These are phyloP conservation scores for Anastatus disparis DNA, from an alignment of 1,140 invertebrate genomes.

Conservation along the genomic window DNA sequence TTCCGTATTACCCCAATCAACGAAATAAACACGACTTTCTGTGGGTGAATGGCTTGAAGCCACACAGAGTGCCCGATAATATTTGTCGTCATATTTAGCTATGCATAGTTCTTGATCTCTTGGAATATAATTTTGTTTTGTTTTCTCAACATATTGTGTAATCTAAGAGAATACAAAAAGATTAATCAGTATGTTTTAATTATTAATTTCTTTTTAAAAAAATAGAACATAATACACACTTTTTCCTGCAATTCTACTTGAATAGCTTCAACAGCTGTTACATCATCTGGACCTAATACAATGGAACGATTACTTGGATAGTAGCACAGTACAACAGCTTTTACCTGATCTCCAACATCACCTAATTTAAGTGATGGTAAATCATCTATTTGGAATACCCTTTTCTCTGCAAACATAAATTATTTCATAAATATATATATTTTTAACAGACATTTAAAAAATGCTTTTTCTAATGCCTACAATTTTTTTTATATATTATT, in stretches of 20 bases:
- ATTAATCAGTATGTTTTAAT: no score
- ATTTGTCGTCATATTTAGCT: conserved; percentile 47
- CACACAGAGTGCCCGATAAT: conserved; percentile 55
- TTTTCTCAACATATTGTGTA: conserved; percentile 45
- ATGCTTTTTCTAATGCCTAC: conserved; percentile 22
- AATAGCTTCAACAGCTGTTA: conserved; percentile 1
- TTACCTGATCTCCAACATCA: conserved; percentile 46
- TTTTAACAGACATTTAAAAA: no score
- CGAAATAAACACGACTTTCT: conserved; percentile 48
- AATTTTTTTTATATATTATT: background rate
- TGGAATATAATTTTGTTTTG: conserved; percentile 56
- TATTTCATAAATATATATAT: no score
- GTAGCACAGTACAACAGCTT: conserved; percentile 34
- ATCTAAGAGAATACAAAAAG: conserved; percentile 46
- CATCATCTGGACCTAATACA: conserved; percentile 29
- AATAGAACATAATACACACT: conserved; percentile 30
- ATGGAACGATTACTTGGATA: background rate
- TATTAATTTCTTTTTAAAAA: background rate
- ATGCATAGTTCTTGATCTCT: conserved; percentile 57
- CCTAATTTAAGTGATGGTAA: conserved; percentile 50
- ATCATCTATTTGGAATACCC: conserved; percentile 43
- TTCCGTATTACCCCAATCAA: conserved; percentile 57
- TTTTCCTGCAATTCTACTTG: conserved; percentile 9
- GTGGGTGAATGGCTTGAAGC: conserved; percentile 23
- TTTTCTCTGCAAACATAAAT: conserved; percentile 46